phyloP scores from a whole-genome alignment of 1,140 invertebrate genomes.

The Lepidurus arcticus region DNA sequence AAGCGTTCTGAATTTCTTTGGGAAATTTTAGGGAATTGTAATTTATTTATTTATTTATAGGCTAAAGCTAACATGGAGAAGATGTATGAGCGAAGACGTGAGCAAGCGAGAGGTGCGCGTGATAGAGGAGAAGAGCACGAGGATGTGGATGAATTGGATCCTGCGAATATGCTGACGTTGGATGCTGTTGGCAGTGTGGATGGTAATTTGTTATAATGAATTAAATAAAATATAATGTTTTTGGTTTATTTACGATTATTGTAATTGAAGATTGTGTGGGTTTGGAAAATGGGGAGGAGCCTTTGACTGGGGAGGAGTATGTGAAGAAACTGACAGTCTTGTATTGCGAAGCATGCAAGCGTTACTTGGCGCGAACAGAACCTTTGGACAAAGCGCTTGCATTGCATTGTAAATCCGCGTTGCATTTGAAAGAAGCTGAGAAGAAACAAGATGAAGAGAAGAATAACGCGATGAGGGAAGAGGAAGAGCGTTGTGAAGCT shows the following conservation, averaged over 20 bases:
- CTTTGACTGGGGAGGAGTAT: conserved; percentile 59
- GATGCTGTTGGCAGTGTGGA: conserved; percentile 78
- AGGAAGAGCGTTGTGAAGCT: conserved; percentile 53
- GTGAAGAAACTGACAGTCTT: conserved; percentile 65
- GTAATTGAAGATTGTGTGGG: conserved; percentile 39
- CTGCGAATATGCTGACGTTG: conserved; percentile 75
- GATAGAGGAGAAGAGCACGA: conserved; percentile 52
- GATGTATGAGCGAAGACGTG: conserved; percentile 39
- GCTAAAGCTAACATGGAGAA: conserved; percentile 52
- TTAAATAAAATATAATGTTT: conserved; percentile 26
- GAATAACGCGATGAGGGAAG: conserved; percentile 58
- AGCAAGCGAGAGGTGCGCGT: conserved; percentile 37
- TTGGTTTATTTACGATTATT: conserved; percentile 29
- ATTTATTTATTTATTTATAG: conserved; percentile 44
- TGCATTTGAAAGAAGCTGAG: neutral
- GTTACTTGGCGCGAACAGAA: conserved; percentile 58
- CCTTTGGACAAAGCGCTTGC: conserved; percentile 57
- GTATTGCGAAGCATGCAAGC: conserved; percentile 65
- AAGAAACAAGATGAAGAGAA: conserved; percentile 28
- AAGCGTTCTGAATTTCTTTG: neutral
- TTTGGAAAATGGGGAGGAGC: conserved; percentile 57
- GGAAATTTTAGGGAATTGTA: neutral
- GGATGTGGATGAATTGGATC: conserved; percentile 66
- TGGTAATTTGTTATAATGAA: conserved; percentile 47
- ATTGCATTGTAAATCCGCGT: conserved; percentile 53